Evolutionary conservation across 2,797 vertebrate species (phyloP).

Genomic region (Thamnophis elegans): DNA sequence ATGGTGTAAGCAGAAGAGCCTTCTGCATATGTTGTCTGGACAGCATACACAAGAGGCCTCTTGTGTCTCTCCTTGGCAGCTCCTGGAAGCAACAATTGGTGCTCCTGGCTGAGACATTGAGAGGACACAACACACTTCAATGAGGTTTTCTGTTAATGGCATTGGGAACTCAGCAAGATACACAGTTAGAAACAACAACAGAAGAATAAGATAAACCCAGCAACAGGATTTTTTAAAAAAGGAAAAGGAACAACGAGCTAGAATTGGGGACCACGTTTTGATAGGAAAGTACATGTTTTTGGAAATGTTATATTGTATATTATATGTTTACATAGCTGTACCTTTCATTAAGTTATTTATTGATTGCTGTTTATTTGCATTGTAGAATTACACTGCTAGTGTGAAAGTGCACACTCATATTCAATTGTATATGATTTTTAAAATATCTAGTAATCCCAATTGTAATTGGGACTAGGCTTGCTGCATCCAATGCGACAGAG

Average conservation of each 20-base stretch:
- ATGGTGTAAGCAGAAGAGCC: background rate
- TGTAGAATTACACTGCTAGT: background rate
- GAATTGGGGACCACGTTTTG: background rate
- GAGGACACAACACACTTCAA: background rate
- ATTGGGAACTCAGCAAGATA: background rate
- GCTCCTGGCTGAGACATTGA: background rate
- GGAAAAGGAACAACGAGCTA: background rate
- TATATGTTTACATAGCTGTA: background rate
- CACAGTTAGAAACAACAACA: background rate
- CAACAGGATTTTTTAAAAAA: background rate
- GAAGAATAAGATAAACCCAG: background rate
- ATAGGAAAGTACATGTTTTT: background rate
- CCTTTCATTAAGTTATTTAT: background rate
- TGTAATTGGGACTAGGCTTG: background rate
- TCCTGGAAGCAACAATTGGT: background rate
- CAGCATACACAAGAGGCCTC: background rate
- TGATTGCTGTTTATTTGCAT: background rate
- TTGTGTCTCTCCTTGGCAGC: background rate
- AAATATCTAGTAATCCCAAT: background rate
- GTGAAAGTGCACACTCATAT: background rate
- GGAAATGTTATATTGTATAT: too few species aligned
- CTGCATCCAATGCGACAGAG: background rate
- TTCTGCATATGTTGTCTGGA: background rate
- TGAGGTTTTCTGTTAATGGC: background rate
- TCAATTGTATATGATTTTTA: background rate